Evolutionary conservation across 2,797 vertebrate genomes (phyloP), one percentile per base, ranked within the genome.

Genomic region (Acomys russatus): DNA sequence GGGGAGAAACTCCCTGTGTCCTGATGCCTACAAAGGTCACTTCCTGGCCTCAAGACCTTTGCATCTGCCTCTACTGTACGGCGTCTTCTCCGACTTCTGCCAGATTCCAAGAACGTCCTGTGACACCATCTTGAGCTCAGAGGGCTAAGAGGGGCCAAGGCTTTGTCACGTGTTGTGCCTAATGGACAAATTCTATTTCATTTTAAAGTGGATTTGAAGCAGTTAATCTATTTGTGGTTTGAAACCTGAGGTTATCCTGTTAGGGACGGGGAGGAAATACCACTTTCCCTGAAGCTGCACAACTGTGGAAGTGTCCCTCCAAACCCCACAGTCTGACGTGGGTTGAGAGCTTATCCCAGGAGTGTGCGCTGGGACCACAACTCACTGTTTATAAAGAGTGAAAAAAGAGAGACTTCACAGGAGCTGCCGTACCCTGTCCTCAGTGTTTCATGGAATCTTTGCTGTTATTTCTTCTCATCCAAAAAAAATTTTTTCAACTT

Each of bases 121-220:
- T 2, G 10, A 44, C 22, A 10, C 15, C 3, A 6, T 9, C 25
- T 17, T 23, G 9, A 35, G 14, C 51, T 10, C 25, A 56, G 38
- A 61, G 87, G 9, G 30, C 20, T 79, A 10, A 22, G n/a, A 44
- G 33, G 25, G 49, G 0, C 38, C 23, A 7, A 35, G 4, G 28
- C 20, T 64, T 70, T 35, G 10, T 38, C 59, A 85, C 59, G 44
- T n/a, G 33, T 38, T 83, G 76, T 64, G 38, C 12, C 66, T 74
- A 63, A n/a, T 66, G 14, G 90, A 82, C 44, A 94, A 89, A 91
- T 71, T 80, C 85, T 51, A 70, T 70, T 73, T 92, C 56, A 20
- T 76, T 96, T 91, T 77, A 87, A 73, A 86, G 91, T 35, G 56
- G 51, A 90, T 84, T 94, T 64, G 14, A 76, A 70, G 59, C 61